Percentiles rank a stretch among this genome's conserved stretches.
These are phyloP conservation scores for Athalia circularis DNA, from an alignment of 2,888 invertebrate genomes.

Conservation along the genomic window DNA sequence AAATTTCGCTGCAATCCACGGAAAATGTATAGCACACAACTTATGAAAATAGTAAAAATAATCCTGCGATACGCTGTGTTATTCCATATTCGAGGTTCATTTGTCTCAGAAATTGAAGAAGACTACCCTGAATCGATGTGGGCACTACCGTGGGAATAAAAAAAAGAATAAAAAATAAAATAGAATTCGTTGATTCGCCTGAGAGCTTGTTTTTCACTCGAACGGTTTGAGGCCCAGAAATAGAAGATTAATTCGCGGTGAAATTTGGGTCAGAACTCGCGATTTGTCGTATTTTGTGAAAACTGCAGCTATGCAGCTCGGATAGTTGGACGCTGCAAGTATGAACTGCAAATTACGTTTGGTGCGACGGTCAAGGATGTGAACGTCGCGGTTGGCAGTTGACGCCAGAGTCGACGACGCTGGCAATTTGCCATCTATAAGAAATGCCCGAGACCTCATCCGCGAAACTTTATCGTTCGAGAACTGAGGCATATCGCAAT, in stretches of 20 bases:
- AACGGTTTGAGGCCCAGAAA: too few species aligned
- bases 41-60: not conserved
- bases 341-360: not conserved
- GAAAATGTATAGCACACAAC: too few species aligned
- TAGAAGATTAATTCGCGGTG: too few species aligned
- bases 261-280: too few species aligned
- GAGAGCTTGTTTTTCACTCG: too few species aligned
- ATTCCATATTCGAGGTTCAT: conserved; percentile 11
- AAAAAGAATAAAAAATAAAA: not conserved
- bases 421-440: conserved; percentile 24
- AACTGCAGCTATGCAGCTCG: too few species aligned
- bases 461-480: conserved; percentile 3
- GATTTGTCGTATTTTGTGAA: too few species aligned
- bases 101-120: not conserved
- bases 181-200: too few species aligned
- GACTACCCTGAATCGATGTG: not conserved
- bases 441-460: conserved; percentile 24
- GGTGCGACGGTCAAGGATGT: conserved; percentile 34
- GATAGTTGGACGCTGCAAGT: not conserved
- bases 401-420: conserved; percentile 28
- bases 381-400: conserved; percentile 12
- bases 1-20: too few species aligned
- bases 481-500: not conserved
- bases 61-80: not conserved
- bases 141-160: not conserved